A percentile compares a stretch with the other conserved stretches of the same genome.
phyloP scores from a whole-genome alignment of 92 coral and sea anemone species.

The Porites lobata region DNA sequence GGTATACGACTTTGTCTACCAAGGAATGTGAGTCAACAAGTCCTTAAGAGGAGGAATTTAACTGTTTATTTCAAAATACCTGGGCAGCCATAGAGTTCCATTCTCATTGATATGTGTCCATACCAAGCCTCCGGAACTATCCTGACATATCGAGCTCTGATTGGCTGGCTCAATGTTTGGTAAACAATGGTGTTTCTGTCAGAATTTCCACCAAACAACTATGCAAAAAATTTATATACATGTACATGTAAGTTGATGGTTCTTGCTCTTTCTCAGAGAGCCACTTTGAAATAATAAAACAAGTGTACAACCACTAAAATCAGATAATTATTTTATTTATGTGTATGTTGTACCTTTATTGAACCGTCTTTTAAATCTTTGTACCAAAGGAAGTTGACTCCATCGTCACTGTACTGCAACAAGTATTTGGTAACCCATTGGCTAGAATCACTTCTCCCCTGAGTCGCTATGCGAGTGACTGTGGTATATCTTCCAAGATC shows the following conservation, averaged over 20 bases:
- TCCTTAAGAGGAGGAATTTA: background rate
- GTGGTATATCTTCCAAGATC: background rate
- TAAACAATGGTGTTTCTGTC: background rate
- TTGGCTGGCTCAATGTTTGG: background rate
- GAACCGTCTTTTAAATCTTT: background rate
- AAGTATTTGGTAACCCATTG: slow-evolving; percentile 3
- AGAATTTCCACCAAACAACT: background rate
- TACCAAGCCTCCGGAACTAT: background rate
- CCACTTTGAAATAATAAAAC: no score
- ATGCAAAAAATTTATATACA: no score
- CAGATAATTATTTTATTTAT: no score
- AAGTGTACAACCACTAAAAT: no score
- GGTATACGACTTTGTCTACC: no score
- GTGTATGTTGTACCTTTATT: background rate
- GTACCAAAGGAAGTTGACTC: slow-evolving; percentile 4
- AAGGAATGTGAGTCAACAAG: no score
- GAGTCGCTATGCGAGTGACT: background rate
- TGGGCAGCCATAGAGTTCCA: background rate
- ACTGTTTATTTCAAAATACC: background rate
- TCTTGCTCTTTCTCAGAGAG: no score
- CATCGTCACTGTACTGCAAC: slow-evolving; percentile 23
- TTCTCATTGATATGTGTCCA: background rate
- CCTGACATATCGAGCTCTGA: background rate
- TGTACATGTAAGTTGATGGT: no score
- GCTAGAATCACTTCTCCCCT: background rate